Percentiles rank a stretch among this genome's conserved stretches.
Evolutionary conservation across 2,113 vertebrate genomes (phyloP).

Genomic region (Sphaerodactylus townsendi): DNA sequence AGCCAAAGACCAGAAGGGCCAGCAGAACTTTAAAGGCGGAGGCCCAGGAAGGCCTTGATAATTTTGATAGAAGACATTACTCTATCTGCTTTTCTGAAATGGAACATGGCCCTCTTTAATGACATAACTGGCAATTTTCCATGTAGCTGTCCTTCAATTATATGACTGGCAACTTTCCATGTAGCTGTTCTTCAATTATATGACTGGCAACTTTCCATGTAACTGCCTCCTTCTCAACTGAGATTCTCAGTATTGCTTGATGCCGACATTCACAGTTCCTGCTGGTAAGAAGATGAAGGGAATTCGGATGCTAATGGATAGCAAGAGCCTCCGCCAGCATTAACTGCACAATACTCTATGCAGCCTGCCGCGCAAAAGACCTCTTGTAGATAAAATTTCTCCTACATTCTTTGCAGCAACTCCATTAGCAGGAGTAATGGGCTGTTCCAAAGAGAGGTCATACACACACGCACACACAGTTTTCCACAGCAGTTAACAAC

Average conservation of each 20-base stretch:
- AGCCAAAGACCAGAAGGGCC: too few relatives aligned
- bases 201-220: neutral
- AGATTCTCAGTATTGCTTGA: neutral
- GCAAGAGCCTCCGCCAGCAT: neutral
- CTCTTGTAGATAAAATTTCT: neutral
- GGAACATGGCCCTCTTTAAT: neutral
- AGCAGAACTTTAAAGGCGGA: too few relatives aligned
- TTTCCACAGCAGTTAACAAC: neutral
- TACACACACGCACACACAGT: neutral
- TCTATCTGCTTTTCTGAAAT: neutral
- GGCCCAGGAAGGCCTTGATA: too few relatives aligned
- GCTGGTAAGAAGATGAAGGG: conserved; percentile 1
- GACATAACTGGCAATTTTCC: neutral
- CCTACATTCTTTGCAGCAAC: neutral
- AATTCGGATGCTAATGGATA: conserved; percentile 8
- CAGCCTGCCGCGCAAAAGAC: conserved; percentile 6
- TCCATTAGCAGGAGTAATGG: neutral
- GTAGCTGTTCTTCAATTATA: neutral
- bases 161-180: neutral
- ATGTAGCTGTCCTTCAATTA: neutral
- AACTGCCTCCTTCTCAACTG: neutral
- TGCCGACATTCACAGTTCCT: neutral
- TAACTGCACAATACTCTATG: neutral
- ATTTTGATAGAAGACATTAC: neutral
- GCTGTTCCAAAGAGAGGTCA: conserved; percentile 12